Conservation (phyloP, 1,140 invertebrate genomes). For the Apis laboriosa region DNA sequence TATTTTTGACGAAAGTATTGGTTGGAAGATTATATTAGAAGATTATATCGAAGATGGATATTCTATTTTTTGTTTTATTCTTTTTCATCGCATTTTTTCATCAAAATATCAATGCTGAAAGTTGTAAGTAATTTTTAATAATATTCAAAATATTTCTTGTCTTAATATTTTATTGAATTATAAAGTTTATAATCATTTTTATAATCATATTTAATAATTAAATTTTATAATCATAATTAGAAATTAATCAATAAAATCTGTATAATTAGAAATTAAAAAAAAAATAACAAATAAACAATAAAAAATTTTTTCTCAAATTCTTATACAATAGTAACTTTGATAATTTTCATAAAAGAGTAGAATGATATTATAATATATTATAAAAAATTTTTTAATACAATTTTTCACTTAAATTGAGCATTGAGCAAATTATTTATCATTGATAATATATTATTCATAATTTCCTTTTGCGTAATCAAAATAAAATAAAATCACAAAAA, state of each 20-base stretch:
- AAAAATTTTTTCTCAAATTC: not conserved
- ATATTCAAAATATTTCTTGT: not conserved
- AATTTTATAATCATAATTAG: too few species aligned
- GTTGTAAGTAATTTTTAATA: constrained; percentile 42
- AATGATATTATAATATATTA: not conserved
- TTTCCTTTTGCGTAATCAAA: not conserved
- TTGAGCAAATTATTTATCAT: not conserved
- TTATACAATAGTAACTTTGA: not conserved
- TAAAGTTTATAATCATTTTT: too few species aligned
- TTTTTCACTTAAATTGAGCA: not conserved
- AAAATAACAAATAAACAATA: not conserved
- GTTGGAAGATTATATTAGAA: not conserved
- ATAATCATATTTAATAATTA: too few species aligned
- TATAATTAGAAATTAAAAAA: not conserved
- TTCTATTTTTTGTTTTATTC: not conserved
- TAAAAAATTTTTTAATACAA: not conserved
- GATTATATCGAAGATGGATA: constrained; percentile 38
- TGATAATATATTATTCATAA: not conserved
- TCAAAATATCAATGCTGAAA: constrained; percentile 15
- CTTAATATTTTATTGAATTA: not conserved
- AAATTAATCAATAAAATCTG: too few species aligned
- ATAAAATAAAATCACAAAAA: not conserved
- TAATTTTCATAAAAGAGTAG: not conserved
- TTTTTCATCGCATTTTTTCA: constrained; percentile 11
- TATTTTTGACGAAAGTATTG: not conserved